Evolutionary conservation across 2,113 vertebrate species (phyloP), one percentile per base, ranked within the genome.

Genomic region (Chelonoidis abingdonii): DNA sequence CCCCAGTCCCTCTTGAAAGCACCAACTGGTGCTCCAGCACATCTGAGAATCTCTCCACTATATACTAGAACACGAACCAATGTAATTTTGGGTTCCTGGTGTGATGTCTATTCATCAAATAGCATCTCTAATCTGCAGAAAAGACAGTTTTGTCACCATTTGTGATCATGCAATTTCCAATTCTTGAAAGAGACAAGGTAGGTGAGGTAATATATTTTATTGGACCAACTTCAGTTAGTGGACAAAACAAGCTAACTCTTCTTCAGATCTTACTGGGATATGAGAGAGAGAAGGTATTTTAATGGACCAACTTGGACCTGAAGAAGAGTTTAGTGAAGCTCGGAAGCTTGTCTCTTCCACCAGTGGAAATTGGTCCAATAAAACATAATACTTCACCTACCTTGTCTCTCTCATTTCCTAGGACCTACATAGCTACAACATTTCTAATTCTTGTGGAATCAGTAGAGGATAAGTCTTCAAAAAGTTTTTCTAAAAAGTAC

Each of bases 81-180:
- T 13, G 14, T 4, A 3, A 47, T n/a, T 72, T 89, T 80, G 87
- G 31, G 12, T 0, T 0, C 10, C 62, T 65, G 13, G 6, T 1
- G 2, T 50, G 10, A 7, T 4, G 56, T 19, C 76, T 62, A 41
- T 19, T 41, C 24, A 52, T 8, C 13, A 14, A 0, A 0, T 1
- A 9, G 9, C 57, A 7, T 56, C 5, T 1, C 1, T 9, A 10
- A 4, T 5, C 0, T 83, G 75, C 84, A 0, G 1, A 0, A 1
- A 75, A 4, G 50, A 10, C 1, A 79, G 50, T 2, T 21, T 85
- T 88, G 25, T 47, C 80, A 86, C 62, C 25, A 91, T 72, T 72
- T 72, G 62, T 72, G 65, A 72, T 22, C 9, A 21, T n/a, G 2
- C n/a, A 21, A 22, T 38, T 72, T 72, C 65, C 19, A 38, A 10